These are phyloP conservation scores for Monoplex corrugatus DNA, from an alignment of 2,888 invertebrate genomes.

Conservation along the genomic window DNA sequence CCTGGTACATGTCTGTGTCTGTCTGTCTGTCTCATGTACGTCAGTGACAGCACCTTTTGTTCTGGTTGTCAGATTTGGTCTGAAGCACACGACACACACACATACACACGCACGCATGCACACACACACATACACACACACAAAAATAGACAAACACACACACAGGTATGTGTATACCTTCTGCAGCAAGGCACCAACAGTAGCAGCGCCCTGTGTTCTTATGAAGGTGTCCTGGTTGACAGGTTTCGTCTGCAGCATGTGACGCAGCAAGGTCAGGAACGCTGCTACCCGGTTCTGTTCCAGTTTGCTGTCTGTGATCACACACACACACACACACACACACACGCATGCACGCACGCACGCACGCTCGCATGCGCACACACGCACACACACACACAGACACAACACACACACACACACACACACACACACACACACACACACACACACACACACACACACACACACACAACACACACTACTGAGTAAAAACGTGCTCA, in stretches of 20 bases:
- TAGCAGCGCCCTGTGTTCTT: constrained; percentile 84
- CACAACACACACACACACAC: neutral
- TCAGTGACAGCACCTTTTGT: too few relatives aligned
- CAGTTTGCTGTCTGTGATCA: constrained; percentile 84
- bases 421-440: neutral
- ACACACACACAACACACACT: too few relatives aligned
- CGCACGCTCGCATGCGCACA: neutral
- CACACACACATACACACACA: neutral
- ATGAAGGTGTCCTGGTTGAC: constrained; percentile 85
- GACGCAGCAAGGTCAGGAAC: constrained; percentile 84
- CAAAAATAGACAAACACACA: neutral
- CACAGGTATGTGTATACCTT: constrained; percentile 76
- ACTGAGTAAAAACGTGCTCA: too few relatives aligned
- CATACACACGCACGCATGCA: neutral
- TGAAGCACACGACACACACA: too few relatives aligned
- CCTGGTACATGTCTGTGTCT: too few relatives aligned
- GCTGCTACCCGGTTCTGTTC: constrained; percentile 85
- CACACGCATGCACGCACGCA: neutral
- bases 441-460: neutral
- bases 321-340: neutral
- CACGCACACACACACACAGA: neutral
- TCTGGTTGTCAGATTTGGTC: too few relatives aligned
- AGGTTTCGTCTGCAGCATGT: constrained; percentile 84
- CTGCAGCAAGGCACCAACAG: constrained; percentile 84
- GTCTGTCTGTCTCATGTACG: too few relatives aligned